A percentile compares a stretch with the other conserved stretches of the same genome.
phyloP scores from a whole-genome alignment of 2,113 vertebrate species.

The Ophthalmotilapia sp. region DNA sequence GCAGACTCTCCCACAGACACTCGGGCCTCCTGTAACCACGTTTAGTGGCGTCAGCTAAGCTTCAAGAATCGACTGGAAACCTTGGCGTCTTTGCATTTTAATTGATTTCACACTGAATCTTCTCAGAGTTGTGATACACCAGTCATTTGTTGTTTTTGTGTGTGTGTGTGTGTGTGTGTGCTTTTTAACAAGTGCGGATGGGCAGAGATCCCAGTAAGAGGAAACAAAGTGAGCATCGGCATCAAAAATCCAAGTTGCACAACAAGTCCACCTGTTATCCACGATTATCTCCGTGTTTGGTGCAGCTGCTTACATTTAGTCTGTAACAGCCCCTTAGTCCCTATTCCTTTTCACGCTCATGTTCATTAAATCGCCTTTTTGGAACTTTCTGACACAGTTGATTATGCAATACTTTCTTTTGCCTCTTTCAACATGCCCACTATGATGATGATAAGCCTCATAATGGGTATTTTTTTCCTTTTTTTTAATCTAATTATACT shows the following conservation, averaged over 20 bases:
- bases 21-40: background rate
- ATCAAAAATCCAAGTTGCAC: slow-evolving; percentile 5
- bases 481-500: slow-evolving; percentile 40
- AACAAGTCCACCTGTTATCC: slow-evolving; percentile 34
- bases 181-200: slow-evolving; percentile 9
- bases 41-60: background rate
- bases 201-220: slow-evolving; percentile 32
- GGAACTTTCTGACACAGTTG: background rate
- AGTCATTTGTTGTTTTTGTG: background rate
- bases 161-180: background rate
- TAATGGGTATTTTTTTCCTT: background rate
- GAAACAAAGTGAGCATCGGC: slow-evolving; percentile 11
- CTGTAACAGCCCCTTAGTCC: background rate
- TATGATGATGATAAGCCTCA: slow-evolving; percentile 7
- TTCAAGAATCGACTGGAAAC: background rate
- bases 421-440: background rate
- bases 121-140: slow-evolving; percentile 7
- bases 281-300: background rate
- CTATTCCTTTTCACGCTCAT: background rate
- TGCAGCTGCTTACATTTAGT: background rate
- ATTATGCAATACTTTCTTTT: background rate
- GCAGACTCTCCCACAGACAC: background rate
- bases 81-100: slow-evolving; percentile 24
- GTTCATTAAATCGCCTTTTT: background rate
- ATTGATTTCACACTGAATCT: slow-evolving; percentile 40